A percentile compares a stretch with the other conserved stretches of the same genome.
Evolutionary conservation across 2,888 invertebrate species (phyloP).

Genomic region (Ctenicera cuprea): DNA sequence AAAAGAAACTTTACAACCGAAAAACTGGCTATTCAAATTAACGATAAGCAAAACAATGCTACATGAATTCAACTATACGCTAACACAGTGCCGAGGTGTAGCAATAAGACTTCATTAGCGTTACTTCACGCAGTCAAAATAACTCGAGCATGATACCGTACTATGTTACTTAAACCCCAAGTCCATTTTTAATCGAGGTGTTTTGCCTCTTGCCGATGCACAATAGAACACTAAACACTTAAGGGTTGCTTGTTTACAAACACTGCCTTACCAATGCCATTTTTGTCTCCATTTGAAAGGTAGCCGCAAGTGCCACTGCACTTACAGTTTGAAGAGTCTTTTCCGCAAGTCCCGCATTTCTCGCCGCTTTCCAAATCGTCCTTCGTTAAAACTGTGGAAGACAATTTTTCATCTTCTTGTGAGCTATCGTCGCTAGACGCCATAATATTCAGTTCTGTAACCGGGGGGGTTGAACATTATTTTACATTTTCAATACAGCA

Average conservation of each 20-base stretch:
- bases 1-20: too few species aligned
- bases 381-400: conserved; percentile 12
- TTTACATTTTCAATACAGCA: conserved; percentile 14
- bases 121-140: too few species aligned
- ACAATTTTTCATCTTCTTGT: conserved; percentile 52
- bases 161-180: too few species aligned
- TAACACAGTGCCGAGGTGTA: too few species aligned
- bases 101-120: too few species aligned
- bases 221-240: not conserved
- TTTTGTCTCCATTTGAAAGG: conserved; percentile 52
- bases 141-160: too few species aligned
- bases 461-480: conserved; percentile 46
- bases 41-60: too few species aligned
- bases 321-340: conserved; percentile 37
- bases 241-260: conserved; percentile 53
- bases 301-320: conserved; percentile 42
- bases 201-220: not conserved
- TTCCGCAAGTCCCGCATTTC: conserved; percentile 45
- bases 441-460: conserved; percentile 54
- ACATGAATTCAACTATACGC: too few species aligned
- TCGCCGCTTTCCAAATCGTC: conserved; percentile 13
- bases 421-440: conserved; percentile 56
- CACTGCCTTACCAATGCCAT: conserved; percentile 52
- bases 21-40: too few species aligned
- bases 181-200: too few species aligned